These are phyloP conservation scores for Microtus pennsylvanicus DNA, from an alignment of 2,113 vertebrate genomes.

Conservation along the genomic window DNA sequence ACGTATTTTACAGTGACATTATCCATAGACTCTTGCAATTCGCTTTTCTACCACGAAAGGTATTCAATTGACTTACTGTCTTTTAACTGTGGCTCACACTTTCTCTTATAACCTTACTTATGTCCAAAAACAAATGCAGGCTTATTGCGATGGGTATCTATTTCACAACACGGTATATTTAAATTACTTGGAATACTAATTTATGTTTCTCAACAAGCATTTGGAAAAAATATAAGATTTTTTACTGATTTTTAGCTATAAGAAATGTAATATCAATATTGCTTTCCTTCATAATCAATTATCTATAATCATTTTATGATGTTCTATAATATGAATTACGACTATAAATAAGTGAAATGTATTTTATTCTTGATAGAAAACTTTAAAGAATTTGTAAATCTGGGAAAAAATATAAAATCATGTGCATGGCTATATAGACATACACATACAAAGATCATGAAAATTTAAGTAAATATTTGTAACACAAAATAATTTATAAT, in stretches of 20 bases:
- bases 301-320: not conserved
- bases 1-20: not conserved
- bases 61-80: not conserved
- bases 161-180: constrained; percentile 34
- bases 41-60: not conserved
- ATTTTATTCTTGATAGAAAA: not conserved
- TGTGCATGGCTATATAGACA: not conserved
- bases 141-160: not conserved
- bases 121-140: constrained; percentile 36
- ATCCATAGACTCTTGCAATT: not conserved
- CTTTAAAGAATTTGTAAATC: not conserved
- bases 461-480: constrained; percentile 15
- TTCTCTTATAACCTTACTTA: constrained; percentile 2
- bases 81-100: not conserved
- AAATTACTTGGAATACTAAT: constrained; percentile 51
- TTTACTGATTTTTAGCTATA: not conserved
- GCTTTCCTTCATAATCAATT: constrained; percentile 8
- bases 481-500: not conserved
- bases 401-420: not conserved
- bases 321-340: not conserved
- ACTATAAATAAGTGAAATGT: constrained; percentile 37
- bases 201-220: not conserved
- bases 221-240: not conserved
- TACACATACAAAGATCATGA: not conserved
- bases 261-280: constrained; percentile 18